These are phyloP conservation scores for Ariopsis seemanni DNA, from an alignment of 2,113 vertebrate species.

Conservation along the genomic window DNA sequence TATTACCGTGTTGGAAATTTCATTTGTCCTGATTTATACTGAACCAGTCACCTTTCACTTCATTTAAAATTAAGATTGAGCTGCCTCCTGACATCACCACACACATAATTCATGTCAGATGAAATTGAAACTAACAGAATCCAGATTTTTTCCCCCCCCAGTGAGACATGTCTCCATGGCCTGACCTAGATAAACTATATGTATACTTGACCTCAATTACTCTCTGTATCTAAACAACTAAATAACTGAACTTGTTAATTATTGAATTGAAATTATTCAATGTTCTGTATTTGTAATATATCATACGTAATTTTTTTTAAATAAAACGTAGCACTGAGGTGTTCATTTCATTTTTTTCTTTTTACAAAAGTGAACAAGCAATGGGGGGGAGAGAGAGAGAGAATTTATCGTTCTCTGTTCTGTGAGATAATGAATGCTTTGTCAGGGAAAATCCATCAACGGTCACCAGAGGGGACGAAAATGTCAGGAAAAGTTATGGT, in stretches of 20 bases:
- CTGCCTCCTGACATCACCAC: slow-evolving; percentile 27
- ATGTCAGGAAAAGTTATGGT: slow-evolving; percentile 87
- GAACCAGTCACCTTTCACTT: slow-evolving; percentile 33
- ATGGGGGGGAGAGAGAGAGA: slow-evolving; percentile 46
- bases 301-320: neutral
- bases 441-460: slow-evolving; percentile 85
- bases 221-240: slow-evolving; percentile 13
- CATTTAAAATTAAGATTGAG: slow-evolving; percentile 37
- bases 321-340: slow-evolving; percentile 52
- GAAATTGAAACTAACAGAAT: slow-evolving; percentile 34
- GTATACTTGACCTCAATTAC: slow-evolving; percentile 68
- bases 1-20: slow-evolving; percentile 17
- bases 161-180: slow-evolving; percentile 21
- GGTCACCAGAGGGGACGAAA: slow-evolving; percentile 84
- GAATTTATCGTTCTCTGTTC: slow-evolving; percentile 80
- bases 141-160: slow-evolving; percentile 13
- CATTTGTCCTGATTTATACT: slow-evolving; percentile 30
- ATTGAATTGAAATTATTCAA: no score
- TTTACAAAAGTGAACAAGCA: slow-evolving; percentile 60
- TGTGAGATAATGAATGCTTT: slow-evolving; percentile 85
- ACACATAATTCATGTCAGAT: slow-evolving; percentile 25
- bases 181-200: slow-evolving; percentile 53
- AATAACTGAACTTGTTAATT: neutral
- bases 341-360: slow-evolving; percentile 72
- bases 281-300: slow-evolving; percentile 39